A percentile compares a stretch with the other conserved stretches of the same genome.
Evolutionary conservation across 2,113 vertebrate genomes (phyloP).

Genomic region (Dromaius novaehollandiae): DNA sequence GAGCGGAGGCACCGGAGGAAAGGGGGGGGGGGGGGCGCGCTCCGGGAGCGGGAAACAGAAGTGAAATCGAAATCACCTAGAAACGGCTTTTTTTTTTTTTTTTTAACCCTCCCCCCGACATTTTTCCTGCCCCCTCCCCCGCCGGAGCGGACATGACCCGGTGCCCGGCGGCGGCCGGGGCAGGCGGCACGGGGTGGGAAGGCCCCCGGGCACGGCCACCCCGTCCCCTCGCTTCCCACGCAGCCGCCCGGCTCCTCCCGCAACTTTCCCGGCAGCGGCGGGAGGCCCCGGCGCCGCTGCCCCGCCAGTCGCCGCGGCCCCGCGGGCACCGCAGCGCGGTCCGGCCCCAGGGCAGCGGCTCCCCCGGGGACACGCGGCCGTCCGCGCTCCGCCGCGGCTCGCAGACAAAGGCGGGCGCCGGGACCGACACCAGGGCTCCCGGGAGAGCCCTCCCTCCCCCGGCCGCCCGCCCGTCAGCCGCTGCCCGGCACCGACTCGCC

Average conservation of each 20-base stretch:
- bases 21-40: background rate
- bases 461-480: background rate
- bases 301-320: background rate
- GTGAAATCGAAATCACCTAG: slow-evolving; percentile 46
- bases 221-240: background rate
- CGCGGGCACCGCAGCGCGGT: background rate
- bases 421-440: background rate
- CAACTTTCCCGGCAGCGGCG: background rate
- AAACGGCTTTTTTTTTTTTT: background rate
- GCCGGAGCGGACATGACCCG: background rate
- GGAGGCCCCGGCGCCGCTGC: background rate
- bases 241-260: background rate
- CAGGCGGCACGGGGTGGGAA: background rate
- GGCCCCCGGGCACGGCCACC: background rate
- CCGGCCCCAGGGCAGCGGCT: background rate
- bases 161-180: background rate
- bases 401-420: slow-evolving; percentile 38
- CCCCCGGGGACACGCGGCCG: background rate
- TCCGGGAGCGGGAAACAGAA: slow-evolving; percentile 51
- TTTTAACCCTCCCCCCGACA: background rate
- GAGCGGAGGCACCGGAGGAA: background rate
- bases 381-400: background rate
- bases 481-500: background rate
- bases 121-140: background rate
- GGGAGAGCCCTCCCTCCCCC: background rate